Percentiles rank a stretch among this genome's conserved stretches.
These are phyloP conservation scores for Vulpes lagopus DNA, from an alignment of 2,113 vertebrate species.

Conservation along the genomic window DNA sequence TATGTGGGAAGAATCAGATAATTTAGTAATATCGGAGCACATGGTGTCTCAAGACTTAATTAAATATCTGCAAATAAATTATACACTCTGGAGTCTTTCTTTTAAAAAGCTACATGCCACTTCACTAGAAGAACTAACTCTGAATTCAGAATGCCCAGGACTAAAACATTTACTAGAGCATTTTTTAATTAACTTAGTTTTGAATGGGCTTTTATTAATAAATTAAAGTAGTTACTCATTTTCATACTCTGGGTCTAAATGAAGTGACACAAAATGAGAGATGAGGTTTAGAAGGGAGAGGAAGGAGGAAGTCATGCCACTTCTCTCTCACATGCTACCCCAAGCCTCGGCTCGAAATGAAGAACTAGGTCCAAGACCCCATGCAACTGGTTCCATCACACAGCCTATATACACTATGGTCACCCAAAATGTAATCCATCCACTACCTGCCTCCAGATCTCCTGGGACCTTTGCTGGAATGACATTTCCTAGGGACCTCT, in stretches of 20 bases:
- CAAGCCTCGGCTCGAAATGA: background rate
- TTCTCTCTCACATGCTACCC: background rate
- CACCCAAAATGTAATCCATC: background rate
- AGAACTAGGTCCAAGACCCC: background rate
- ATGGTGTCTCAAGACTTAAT: background rate
- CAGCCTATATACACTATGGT: too few species aligned
- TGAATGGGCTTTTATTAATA: conserved; percentile 4
- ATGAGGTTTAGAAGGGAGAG: background rate
- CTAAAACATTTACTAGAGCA: conserved; percentile 24
- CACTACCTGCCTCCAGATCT: background rate
- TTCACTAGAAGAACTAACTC: conserved; percentile 54
- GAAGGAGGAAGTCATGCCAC: background rate
- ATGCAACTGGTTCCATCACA: background rate
- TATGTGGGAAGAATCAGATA: conserved; percentile 8
- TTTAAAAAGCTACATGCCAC: conserved; percentile 45
- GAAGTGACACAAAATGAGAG: background rate
- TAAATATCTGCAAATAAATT: conserved; percentile 62
- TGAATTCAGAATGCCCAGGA: conserved; percentile 57
- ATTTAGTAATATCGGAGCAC: conserved; percentile 2
- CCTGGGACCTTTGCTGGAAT: background rate
- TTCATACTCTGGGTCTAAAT: background rate
- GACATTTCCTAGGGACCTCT: background rate
- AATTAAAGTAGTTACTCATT: background rate
- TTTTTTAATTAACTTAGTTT: background rate
- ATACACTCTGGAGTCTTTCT: conserved; percentile 2